phyloP scores from a whole-genome alignment of 2,888 invertebrate species.

The Spicauda simplicius region DNA sequence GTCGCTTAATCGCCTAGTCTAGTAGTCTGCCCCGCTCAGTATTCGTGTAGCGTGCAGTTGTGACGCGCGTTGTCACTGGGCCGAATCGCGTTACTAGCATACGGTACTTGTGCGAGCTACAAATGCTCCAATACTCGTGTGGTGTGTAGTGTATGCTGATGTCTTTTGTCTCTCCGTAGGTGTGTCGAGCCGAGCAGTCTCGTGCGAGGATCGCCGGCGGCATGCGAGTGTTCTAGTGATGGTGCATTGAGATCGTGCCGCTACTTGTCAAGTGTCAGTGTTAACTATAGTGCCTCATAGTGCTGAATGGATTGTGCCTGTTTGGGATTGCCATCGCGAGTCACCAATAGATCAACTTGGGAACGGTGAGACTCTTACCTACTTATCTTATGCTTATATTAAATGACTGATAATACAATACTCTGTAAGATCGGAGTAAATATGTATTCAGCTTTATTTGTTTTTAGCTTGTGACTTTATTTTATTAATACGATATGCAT shows the following conservation, averaged over 20 bases:
- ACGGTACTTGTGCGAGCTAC: slow-evolving; percentile 39
- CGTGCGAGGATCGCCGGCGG: slow-evolving; percentile 61
- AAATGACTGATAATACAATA: slow-evolving; percentile 36
- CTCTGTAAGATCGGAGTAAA: slow-evolving; percentile 28
- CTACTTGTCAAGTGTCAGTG: slow-evolving; percentile 75
- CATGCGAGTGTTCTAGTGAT: slow-evolving; percentile 80
- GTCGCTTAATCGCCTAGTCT: slow-evolving; percentile 35
- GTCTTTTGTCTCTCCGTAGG: slow-evolving; percentile 74
- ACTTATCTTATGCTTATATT: slow-evolving; percentile 28
- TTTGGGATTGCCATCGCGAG: slow-evolving; percentile 81
- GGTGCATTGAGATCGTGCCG: slow-evolving; percentile 76
- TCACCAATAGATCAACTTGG: slow-evolving; percentile 78
- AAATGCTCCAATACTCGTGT: slow-evolving; percentile 54
- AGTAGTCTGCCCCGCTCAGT: slow-evolving; percentile 55
- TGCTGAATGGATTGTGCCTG: slow-evolving; percentile 81
- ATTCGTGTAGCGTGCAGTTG: slow-evolving; percentile 63
- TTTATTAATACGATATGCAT: slow-evolving; percentile 40
- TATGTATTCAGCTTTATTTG: slow-evolving; percentile 40
- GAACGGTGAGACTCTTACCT: slow-evolving; percentile 70
- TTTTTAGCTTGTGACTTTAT: slow-evolving; percentile 41
- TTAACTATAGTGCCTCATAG: slow-evolving; percentile 75
- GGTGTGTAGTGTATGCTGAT: slow-evolving; percentile 64
- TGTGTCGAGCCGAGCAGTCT: slow-evolving; percentile 58
- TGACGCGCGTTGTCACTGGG: slow-evolving; percentile 55
- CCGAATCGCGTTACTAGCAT: slow-evolving; percentile 43